phyloP scores from a whole-genome alignment of 2,888 invertebrate genomes.

The Hirtodrosophila cameraria region DNA sequence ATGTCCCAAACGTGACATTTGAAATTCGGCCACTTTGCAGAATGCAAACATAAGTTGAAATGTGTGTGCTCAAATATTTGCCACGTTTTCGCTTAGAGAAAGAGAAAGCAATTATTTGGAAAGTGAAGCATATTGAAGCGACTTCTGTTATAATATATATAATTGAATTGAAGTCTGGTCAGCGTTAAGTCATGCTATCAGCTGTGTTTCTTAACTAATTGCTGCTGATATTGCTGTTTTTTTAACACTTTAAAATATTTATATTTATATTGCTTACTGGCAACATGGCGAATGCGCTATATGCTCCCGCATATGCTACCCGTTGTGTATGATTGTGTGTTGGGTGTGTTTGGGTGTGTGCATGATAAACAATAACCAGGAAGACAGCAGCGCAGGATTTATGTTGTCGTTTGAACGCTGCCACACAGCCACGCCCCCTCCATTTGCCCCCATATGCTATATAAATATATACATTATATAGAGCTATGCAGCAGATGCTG shows the following conservation, averaged over 20 bases:
- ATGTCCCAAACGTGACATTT: conserved; percentile 59
- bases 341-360: conserved; percentile 33
- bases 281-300: conserved; percentile 66
- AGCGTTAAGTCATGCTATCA: conserved; percentile 1
- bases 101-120: neutral
- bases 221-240: conserved; percentile 34
- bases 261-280: conserved; percentile 37
- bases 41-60: neutral
- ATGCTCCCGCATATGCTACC: conserved; percentile 40
- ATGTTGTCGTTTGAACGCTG: conserved; percentile 62
- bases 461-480: conserved; percentile 31
- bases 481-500: conserved; percentile 45
- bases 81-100: conserved; percentile 7
- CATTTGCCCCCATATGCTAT: conserved; percentile 37
- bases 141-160: neutral
- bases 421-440: conserved; percentile 26
- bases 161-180: conserved; percentile 17
- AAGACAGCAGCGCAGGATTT: conserved; percentile 67
- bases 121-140: conserved; percentile 11
- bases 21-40: conserved; percentile 16
- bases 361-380: conserved; percentile 69
- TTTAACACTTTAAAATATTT: conserved; percentile 50
- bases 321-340: conserved; percentile 3
- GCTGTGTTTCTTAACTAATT: conserved; percentile 31
- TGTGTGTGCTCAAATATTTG: conserved; percentile 21